phyloP scores from a whole-genome alignment of 2,113 vertebrate species.

The Eulacestoma nigropectus region DNA sequence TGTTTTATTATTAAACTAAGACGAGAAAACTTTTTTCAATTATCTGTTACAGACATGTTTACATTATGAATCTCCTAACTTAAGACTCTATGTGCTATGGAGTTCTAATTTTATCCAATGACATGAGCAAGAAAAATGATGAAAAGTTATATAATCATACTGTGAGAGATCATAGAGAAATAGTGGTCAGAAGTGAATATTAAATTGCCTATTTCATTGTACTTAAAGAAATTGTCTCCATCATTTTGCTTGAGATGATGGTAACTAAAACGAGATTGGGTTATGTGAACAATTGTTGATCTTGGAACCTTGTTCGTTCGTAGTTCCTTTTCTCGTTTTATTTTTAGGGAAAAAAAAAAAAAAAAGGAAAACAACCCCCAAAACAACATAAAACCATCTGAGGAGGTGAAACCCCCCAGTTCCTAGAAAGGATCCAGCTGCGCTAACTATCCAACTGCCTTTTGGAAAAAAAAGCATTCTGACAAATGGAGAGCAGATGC shows the following conservation, averaged over 20 bases:
- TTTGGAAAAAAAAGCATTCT: neutral
- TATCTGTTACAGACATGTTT: constrained; percentile 12
- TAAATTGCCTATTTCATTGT: neutral
- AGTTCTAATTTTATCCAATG: neutral
- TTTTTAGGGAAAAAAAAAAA: neutral
- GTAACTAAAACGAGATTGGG: neutral
- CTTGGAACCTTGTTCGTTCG: neutral
- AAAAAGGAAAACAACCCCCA: neutral
- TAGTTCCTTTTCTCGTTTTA: neutral
- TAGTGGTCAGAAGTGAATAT: neutral
- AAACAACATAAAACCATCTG: neutral
- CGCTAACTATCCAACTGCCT: neutral
- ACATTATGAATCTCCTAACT: neutral
- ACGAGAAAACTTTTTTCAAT: constrained; percentile 26
- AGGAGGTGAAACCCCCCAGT: neutral
- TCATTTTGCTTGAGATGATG: neutral
- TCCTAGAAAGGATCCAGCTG: constrained; percentile 34
- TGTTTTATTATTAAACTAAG: neutral
- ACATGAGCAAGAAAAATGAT: neutral
- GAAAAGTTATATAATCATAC: neutral
- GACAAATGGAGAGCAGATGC: constrained; percentile 26
- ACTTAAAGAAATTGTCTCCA: neutral
- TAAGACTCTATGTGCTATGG: neutral
- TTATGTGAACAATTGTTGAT: neutral
- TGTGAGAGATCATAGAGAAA: neutral